These are phyloP conservation scores for Propithecus perrieri DNA, from an alignment of 2,797 vertebrate species.

Conservation along the genomic window DNA sequence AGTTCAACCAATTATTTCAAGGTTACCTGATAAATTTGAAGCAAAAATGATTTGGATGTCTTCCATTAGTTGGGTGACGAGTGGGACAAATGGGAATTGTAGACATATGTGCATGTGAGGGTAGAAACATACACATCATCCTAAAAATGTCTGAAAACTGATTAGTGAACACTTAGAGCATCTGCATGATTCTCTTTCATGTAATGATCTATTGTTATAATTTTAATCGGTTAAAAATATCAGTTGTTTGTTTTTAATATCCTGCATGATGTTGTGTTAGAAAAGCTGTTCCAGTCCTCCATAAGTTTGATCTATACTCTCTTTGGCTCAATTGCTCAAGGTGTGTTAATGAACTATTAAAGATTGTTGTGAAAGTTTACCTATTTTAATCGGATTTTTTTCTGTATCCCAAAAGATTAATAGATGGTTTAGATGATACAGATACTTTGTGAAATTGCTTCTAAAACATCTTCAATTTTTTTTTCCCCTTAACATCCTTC, in stretches of 20 bases:
- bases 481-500: slow-evolving; percentile 35
- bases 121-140: not conserved
- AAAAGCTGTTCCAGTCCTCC: not conserved
- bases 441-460: slow-evolving; percentile 45
- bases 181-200: not conserved
- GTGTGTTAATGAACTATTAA: slow-evolving; percentile 11
- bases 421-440: not conserved
- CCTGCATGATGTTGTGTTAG: not conserved
- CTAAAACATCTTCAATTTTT: slow-evolving; percentile 55
- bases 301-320: not conserved
- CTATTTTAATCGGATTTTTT: slow-evolving; percentile 26
- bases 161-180: not conserved
- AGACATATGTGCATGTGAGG: not conserved
- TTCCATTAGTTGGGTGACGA: not conserved
- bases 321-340: not conserved
- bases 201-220: not conserved
- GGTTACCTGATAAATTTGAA: slow-evolving; percentile 36
- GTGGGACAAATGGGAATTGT: not conserved
- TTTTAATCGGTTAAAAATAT: not conserved
- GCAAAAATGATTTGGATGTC: slow-evolving; percentile 11
- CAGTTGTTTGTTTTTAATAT: not conserved
- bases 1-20: slow-evolving; percentile 54
- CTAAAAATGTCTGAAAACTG: slow-evolving; percentile 38
- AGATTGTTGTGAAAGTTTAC: not conserved
- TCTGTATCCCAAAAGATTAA: slow-evolving; percentile 29